These are phyloP conservation scores for Pterocles burchelli DNA, from an alignment of 2,113 vertebrate genomes.

Conservation along the genomic window DNA sequence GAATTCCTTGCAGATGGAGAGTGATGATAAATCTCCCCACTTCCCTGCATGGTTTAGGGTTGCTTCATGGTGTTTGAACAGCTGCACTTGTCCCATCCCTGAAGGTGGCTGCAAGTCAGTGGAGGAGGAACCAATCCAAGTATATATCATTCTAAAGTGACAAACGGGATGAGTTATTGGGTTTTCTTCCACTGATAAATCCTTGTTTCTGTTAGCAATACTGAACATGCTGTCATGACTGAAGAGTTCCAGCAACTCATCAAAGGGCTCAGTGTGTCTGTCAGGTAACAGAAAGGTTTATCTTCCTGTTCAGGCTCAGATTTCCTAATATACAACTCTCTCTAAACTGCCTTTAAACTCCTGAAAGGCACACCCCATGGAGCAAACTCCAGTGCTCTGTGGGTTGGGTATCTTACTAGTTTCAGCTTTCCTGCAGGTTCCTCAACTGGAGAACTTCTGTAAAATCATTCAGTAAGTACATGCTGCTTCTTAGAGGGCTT, in stretches of 20 bases:
- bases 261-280: not conserved
- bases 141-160: not conserved
- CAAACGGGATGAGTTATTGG: not conserved
- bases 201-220: constrained; percentile 30
- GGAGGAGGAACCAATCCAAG: not conserved
- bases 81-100: constrained; percentile 26
- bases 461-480: not conserved
- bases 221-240: not conserved
- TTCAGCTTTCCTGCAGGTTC: not conserved
- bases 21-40: not conserved
- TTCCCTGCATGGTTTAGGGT: constrained; percentile 28
- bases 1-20: not conserved
- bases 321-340: constrained; percentile 1
- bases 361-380: not conserved
- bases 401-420: not conserved
- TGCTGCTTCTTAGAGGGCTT: not conserved
- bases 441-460: not conserved
- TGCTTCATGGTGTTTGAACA: constrained; percentile 57
- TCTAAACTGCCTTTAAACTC: not conserved
- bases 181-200: not conserved
- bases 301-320: not conserved
- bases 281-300: not conserved
- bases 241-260: constrained; percentile 5
- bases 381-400: not conserved
- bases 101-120: constrained; percentile 26